Base-by-base conservation (phyloP, 2,888 invertebrate genomes). In the Drosophila phalerata region DNA sequence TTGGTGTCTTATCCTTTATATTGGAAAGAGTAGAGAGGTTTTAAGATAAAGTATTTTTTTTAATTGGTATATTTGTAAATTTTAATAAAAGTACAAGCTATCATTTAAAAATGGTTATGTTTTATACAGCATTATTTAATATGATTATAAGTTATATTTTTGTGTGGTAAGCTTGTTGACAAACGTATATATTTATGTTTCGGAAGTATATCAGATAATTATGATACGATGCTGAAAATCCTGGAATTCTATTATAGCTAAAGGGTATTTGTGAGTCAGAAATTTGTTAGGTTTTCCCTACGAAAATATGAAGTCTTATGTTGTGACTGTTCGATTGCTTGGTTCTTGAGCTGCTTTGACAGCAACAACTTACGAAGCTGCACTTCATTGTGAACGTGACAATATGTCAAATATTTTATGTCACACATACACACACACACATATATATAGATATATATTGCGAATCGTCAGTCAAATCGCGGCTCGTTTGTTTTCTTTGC, bases 361-460 rank as follows among this genome's bases (percentile, higher is more conserved):
- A 38, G 19, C 43, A 37, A 49, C 56, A 45, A 72, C 55, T 52
- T 58, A 9, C 43, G 10, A 17, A 37, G 61, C 55, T 70, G 64
- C 61, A 71, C 64, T 79, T 77, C 67, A 71, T 55, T 64, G 58
- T 40, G 45, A 56, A 58, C 69, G 63, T 72, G 73, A 74, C 66
- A 76, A 77, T 84, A 78, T 72, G 82, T 87, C 66, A 72, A 69
- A 84, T 75, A 84, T 77, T 76, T 73, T 37, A 71, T 80, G 47
- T 51, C 47, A 58, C 43, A 64, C 47, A 56, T 17, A 47, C 47
- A 47, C 28, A 49, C 56, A 57, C 49, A 47, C 17, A 43, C 55
- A 25, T 49, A 57, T 42, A 42, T 30, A 5, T 2, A 48, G 45
- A 57, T 32, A 47, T n/a, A 32, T 32, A 38, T 28, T 32, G 8